Evolutionary conservation across 1,140 invertebrate species (phyloP).

Genomic region (Trachymyrmex septentrionalis): DNA sequence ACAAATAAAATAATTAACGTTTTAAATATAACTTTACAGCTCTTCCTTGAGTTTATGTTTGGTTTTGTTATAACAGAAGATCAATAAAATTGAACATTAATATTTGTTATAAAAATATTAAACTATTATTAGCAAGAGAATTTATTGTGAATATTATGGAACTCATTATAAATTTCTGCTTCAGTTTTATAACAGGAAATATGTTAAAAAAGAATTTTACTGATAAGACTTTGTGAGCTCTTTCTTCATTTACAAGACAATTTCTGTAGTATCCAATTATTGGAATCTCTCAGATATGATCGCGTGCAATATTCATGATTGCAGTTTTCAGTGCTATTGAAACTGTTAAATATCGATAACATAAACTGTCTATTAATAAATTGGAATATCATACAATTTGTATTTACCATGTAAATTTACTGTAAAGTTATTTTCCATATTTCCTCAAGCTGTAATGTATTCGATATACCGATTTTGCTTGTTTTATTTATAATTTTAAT

Average conservation of each 20-base stretch:
- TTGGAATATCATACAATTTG: neutral
- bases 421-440: neutral
- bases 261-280: constrained; percentile 29
- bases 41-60: neutral
- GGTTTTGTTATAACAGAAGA: neutral
- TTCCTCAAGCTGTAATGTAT: neutral
- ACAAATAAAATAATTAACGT: neutral
- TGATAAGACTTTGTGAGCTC: neutral
- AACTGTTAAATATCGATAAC: constrained; percentile 14
- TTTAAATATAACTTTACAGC: neutral
- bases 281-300: constrained; percentile 4
- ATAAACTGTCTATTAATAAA: neutral
- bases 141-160: neutral
- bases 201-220: neutral
- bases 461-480: neutral
- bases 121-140: neutral
- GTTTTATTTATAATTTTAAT: neutral
- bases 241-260: neutral
- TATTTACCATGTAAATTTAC: neutral
- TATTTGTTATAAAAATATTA: neutral
- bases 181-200: neutral
- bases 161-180: constrained; percentile 10
- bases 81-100: neutral
- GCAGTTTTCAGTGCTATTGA: constrained; percentile 15
- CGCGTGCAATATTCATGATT: constrained; percentile 29